These are phyloP conservation scores for Caenorhabditis tropicalis DNA, from an alignment of 1,140 invertebrate genomes.

Conservation along the genomic window DNA sequence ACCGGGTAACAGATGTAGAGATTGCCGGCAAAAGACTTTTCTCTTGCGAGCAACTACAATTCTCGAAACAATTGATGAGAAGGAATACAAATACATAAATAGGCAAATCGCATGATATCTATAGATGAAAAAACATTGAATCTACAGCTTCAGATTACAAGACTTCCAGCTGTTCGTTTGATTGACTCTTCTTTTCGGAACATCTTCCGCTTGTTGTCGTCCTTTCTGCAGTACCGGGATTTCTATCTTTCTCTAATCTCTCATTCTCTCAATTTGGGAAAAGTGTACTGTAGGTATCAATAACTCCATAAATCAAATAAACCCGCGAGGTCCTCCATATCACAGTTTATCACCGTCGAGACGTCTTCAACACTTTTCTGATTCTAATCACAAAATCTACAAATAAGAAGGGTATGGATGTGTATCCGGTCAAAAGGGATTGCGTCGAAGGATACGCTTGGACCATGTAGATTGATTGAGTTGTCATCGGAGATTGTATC, in stretches of 20 bases:
- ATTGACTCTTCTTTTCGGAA: neutral
- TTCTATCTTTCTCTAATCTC: neutral
- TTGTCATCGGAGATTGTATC: slow-evolving; percentile 25
- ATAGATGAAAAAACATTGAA: no score
- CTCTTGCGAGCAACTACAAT: no score
- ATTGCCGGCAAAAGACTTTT: no score
- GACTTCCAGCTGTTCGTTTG: neutral
- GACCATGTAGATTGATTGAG: slow-evolving; percentile 4
- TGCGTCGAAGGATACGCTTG: neutral
- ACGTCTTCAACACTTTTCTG: neutral
- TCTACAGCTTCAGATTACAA: neutral
- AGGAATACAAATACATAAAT: no score
- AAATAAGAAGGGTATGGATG: neutral
- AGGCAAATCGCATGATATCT: no score
- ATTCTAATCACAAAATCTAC: neutral
- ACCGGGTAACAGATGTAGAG: no score
- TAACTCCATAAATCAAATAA: neutral
- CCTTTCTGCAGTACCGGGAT: neutral
- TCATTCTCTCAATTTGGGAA: neutral
- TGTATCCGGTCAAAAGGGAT: neutral
- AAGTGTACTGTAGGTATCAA: neutral
- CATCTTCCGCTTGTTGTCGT: neutral
- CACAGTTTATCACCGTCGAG: neutral
- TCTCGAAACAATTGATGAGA: no score
- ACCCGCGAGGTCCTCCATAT: no score